These are phyloP conservation scores for Arremon brunneinucha DNA, from an alignment of 2,797 vertebrate genomes.

Conservation along the genomic window DNA sequence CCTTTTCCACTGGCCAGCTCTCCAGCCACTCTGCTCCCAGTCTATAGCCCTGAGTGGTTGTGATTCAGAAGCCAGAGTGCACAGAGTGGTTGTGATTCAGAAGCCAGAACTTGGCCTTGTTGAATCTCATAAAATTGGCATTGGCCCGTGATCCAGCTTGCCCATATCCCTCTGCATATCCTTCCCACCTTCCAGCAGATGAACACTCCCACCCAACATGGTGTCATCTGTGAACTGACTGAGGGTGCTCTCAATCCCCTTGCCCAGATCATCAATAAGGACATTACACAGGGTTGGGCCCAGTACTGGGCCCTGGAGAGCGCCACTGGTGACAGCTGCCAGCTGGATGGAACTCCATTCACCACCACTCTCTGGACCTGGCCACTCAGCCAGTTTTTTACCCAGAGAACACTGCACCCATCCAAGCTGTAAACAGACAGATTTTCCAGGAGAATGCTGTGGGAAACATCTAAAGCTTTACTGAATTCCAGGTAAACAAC, in stretches of 20 bases:
- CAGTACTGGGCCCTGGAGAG: background rate
- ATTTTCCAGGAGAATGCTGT: background rate
- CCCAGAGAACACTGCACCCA: background rate
- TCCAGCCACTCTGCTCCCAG: background rate
- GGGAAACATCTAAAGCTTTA: background rate
- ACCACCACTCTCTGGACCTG: background rate
- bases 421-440: background rate
- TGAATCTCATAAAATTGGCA: background rate
- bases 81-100: too few relatives aligned
- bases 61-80: too few relatives aligned
- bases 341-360: background rate
- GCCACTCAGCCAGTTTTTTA: background rate
- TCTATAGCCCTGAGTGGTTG: background rate
- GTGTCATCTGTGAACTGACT: background rate
- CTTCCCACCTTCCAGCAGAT: background rate
- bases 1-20: background rate
- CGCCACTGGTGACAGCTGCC: background rate
- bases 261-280: fast-evolving
- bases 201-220: background rate
- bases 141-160: background rate
- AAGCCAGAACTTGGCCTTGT: background rate
- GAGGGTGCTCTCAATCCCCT: too few relatives aligned
- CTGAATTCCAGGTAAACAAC: background rate
- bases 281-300: background rate
- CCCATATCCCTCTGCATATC: background rate